phyloP scores from a whole-genome alignment of 92 coral and sea anemone species.

The Metridium senile region DNA sequence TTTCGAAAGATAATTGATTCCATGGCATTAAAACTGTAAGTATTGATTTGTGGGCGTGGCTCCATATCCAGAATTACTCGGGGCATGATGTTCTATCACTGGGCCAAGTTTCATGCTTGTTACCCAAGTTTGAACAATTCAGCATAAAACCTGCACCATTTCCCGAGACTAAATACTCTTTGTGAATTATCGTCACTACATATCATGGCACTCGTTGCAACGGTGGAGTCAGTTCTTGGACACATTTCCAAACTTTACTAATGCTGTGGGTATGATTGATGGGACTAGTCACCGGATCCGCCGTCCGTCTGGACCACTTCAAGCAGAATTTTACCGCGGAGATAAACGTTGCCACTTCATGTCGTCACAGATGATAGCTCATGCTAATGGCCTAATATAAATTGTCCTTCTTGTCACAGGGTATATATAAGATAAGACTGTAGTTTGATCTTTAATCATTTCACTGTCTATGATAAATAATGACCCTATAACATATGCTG shows the following conservation, averaged over 20 bases:
- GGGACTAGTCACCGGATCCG: slow-evolving; percentile 30
- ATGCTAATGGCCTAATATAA: slow-evolving; percentile 15
- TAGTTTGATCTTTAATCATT: too few species aligned
- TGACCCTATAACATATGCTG: background rate
- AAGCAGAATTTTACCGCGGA: slow-evolving; percentile 44
- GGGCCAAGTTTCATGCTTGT: too few species aligned
- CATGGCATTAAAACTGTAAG: too few species aligned
- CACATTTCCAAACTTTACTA: slow-evolving; percentile 20
- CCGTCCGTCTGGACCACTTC: slow-evolving; percentile 22
- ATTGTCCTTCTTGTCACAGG: slow-evolving; percentile 32
- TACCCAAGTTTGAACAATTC: too few species aligned
- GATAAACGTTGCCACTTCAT: slow-evolving; percentile 25
- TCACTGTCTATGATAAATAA: background rate
- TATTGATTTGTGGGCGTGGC: too few species aligned
- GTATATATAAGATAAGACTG: slow-evolving; percentile 3
- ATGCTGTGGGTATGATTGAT: slow-evolving; percentile 41
- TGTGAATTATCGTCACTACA: slow-evolving; percentile 1
- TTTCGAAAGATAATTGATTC: too few species aligned
- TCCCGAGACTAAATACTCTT: too few species aligned
- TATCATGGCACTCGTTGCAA: slow-evolving; percentile 21
- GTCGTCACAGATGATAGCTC: slow-evolving; percentile 34
- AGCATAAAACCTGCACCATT: too few species aligned
- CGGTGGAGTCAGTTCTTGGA: slow-evolving; percentile 28
- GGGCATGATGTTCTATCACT: too few species aligned
- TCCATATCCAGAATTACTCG: too few species aligned